Percentiles rank a stretch among this genome's conserved stretches.
Evolutionary conservation across 2,113 vertebrate genomes (phyloP).

Genomic region (Gavialis gangeticus): DNA sequence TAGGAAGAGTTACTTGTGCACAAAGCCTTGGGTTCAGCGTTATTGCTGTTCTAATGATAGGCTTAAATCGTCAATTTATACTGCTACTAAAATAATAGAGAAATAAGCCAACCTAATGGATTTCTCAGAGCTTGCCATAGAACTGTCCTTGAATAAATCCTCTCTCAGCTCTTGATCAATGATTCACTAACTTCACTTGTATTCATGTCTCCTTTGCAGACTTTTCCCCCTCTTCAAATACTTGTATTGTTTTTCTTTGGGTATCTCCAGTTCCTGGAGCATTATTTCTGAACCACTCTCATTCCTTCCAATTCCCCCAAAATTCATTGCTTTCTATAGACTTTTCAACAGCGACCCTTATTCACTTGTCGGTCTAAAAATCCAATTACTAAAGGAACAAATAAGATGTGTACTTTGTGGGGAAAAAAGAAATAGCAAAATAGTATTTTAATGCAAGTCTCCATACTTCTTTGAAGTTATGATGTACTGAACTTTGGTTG

Average conservation of each 20-base stretch:
- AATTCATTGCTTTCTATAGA: neutral
- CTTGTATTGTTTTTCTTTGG: neutral
- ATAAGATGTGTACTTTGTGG: neutral
- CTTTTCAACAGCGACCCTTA: neutral
- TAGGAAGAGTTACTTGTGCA: neutral
- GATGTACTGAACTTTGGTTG: neutral
- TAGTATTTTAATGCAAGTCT: neutral
- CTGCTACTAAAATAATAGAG: neutral
- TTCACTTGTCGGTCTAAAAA: neutral
- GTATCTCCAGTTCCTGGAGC: neutral
- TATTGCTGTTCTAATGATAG: neutral
- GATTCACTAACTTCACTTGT: neutral
- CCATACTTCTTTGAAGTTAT: neutral
- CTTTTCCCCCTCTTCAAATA: neutral
- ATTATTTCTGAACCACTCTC: neutral
- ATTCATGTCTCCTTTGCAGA: neutral
- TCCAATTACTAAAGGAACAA: neutral
- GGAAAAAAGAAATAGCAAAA: neutral
- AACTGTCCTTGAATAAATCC: neutral
- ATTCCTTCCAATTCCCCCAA: neutral
- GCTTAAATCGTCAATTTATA: neutral
- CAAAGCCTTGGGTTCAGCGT: neutral
- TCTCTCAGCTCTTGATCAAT: neutral
- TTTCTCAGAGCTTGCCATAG: neutral
- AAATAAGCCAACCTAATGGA: neutral